phyloP scores from a whole-genome alignment of 2,888 invertebrate species.

The Argyresthia goedartella region DNA sequence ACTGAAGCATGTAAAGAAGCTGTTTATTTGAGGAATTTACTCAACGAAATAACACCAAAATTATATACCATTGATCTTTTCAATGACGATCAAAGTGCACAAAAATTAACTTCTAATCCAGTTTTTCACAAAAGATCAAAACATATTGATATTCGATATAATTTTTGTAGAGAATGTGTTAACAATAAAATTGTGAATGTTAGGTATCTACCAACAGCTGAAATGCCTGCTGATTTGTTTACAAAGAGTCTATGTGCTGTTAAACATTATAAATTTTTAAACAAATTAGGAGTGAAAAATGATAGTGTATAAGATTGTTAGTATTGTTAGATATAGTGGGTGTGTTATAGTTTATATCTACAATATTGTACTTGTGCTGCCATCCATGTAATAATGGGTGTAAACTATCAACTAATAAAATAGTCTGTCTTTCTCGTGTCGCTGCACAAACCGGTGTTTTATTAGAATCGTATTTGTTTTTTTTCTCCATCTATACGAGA shows the following conservation, averaged over 20 bases:
- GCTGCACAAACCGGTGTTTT: too few relatives aligned
- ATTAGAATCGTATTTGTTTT: too few relatives aligned
- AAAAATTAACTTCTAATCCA: background rate
- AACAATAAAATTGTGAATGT: slow-evolving; percentile 9
- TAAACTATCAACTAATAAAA: too few relatives aligned
- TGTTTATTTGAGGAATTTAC: background rate
- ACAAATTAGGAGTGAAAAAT: background rate
- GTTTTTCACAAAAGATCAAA: background rate
- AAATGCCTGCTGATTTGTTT: slow-evolving; percentile 7
- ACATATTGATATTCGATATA: background rate
- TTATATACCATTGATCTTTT: too few relatives aligned
- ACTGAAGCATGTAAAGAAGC: background rate
- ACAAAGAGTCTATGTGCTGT: too few relatives aligned
- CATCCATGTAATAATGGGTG: too few relatives aligned
- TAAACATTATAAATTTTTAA: background rate
- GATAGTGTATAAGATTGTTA: too few relatives aligned
- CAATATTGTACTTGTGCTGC: too few relatives aligned
- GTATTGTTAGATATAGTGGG: too few relatives aligned
- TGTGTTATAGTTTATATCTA: too few relatives aligned
- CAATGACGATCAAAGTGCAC: background rate
- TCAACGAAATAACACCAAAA: background rate
- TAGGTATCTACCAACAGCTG: slow-evolving; percentile 8
- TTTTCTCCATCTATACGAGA: too few relatives aligned
- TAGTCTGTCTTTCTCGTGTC: too few relatives aligned
- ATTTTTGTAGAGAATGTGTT: slow-evolving; percentile 7